These are phyloP conservation scores for Rhinatrema bivittatum DNA, from an alignment of 2,797 vertebrate species.

Conservation along the genomic window DNA sequence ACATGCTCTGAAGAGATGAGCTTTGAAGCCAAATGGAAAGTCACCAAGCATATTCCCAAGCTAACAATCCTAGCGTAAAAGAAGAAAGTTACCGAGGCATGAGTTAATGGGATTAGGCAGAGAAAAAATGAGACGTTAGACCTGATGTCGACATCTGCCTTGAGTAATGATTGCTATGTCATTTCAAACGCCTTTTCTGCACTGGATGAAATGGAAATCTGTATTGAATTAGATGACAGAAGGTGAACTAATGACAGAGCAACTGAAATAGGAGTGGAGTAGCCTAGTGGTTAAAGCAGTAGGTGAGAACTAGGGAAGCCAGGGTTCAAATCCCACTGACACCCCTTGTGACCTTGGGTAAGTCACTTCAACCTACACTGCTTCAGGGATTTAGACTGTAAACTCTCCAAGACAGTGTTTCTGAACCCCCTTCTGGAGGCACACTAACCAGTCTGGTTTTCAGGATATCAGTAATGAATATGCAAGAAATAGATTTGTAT, in stretches of 20 bases:
- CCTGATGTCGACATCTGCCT: constrained; percentile 71
- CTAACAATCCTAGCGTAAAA: constrained; percentile 72
- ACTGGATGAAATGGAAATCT: constrained; percentile 72
- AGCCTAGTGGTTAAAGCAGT: too few species aligned
- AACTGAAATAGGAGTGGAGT: too few species aligned
- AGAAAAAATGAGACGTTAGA: constrained; percentile 59
- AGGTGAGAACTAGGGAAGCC: too few species aligned
- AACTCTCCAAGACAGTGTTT: too few species aligned
- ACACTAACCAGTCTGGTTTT: too few species aligned
- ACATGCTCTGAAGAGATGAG: constrained; percentile 84
- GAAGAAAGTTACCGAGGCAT: constrained; percentile 67
- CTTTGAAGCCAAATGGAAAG: constrained; percentile 81
- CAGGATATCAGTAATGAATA: too few species aligned
- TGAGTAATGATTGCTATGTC: constrained; percentile 76
- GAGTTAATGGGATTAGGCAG: constrained; percentile 61
- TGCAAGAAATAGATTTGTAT: too few species aligned
- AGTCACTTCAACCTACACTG: too few species aligned
- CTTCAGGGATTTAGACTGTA: too few species aligned
- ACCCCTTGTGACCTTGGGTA: too few species aligned
- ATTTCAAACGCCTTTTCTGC: constrained; percentile 77
- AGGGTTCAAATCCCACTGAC: too few species aligned
- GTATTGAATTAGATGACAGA: constrained; percentile 67
- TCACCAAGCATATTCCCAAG: constrained; percentile 69
- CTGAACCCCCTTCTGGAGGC: too few species aligned
- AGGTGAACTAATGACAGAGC: constrained; percentile 49